Evolutionary conservation across 2,888 invertebrate species (phyloP).

Genomic region (Morpho deidamia): DNA sequence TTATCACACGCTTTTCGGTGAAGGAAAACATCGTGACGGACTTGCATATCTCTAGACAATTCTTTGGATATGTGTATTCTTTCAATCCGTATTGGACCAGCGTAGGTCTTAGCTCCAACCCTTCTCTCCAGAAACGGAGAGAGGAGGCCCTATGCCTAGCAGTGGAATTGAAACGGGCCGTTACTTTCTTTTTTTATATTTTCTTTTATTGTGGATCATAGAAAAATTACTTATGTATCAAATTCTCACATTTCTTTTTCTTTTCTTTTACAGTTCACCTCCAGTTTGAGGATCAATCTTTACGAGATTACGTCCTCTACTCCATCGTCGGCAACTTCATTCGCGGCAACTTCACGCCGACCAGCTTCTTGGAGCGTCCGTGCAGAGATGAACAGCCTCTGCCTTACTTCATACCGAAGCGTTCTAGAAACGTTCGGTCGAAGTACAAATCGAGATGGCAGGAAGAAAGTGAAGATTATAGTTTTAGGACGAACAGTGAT

Average conservation of each 20-base stretch:
- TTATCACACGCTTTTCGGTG: too few relatives aligned
- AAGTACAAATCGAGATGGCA: slow-evolving; percentile 41
- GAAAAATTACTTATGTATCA: too few relatives aligned
- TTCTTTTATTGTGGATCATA: too few relatives aligned
- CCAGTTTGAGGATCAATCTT: slow-evolving; percentile 44
- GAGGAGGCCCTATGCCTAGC: too few relatives aligned
- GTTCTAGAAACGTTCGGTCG: slow-evolving; percentile 43
- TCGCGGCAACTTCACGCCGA: slow-evolving; percentile 68
- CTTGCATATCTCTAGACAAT: too few relatives aligned
- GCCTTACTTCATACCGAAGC: slow-evolving; percentile 61
- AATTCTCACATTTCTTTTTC: slow-evolving; percentile 18
- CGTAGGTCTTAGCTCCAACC: too few relatives aligned
- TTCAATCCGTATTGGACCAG: too few relatives aligned
- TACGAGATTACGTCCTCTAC: slow-evolving; percentile 63
- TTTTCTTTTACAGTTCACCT: slow-evolving; percentile 59
- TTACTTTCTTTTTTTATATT: too few relatives aligned
- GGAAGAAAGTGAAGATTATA: slow-evolving; percentile 20
- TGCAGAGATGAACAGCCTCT: slow-evolving; percentile 49
- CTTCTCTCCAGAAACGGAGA: too few relatives aligned
- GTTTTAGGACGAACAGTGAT: slow-evolving; percentile 36
- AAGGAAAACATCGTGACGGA: too few relatives aligned
- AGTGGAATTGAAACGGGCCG: too few relatives aligned
- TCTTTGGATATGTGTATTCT: too few relatives aligned
- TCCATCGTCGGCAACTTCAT: slow-evolving; percentile 55
- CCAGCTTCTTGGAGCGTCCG: slow-evolving; percentile 49